These are phyloP conservation scores for Bombus breviceps DNA, from an alignment of 1,140 invertebrate species.

Conservation along the genomic window DNA sequence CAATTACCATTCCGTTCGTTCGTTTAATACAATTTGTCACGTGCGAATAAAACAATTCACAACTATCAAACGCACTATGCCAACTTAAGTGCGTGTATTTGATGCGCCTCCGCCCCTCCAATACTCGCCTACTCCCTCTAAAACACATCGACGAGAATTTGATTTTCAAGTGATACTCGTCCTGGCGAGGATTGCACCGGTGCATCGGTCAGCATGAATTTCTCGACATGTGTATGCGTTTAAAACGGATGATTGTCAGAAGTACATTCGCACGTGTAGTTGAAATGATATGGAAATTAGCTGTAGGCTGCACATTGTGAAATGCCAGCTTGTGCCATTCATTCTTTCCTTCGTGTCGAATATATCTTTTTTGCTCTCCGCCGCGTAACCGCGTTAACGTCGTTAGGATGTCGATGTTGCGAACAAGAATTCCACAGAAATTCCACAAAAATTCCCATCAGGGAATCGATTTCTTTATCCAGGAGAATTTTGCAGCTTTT, in stretches of 20 bases:
- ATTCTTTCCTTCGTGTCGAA: neutral
- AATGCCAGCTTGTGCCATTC: neutral
- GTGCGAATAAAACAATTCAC: conserved; percentile 47
- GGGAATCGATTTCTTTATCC: too few species aligned
- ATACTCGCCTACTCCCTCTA: too few species aligned
- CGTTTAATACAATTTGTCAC: conserved; percentile 50
- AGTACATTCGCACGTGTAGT: conserved; percentile 42
- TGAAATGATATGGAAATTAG: conserved; percentile 58
- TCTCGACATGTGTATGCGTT: conserved; percentile 24
- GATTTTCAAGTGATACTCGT: conserved; percentile 54
- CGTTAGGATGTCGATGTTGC: neutral
- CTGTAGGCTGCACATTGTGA: conserved; percentile 35
- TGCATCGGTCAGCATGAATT: conserved; percentile 44
- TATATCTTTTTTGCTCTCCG: neutral
- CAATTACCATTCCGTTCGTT: conserved; percentile 42
- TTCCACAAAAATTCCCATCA: too few species aligned
- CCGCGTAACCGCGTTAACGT: neutral
- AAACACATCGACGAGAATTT: conserved; percentile 36
- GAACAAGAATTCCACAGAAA: neutral
- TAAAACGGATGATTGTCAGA: conserved; percentile 51
- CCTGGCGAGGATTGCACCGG: conserved; percentile 9
- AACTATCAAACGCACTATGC: conserved; percentile 42
- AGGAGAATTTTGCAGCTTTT: too few species aligned
- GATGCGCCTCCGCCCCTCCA: neutral
- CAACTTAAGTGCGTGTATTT: conserved; percentile 50